These are phyloP conservation scores for Zosterops lateralis DNA, from an alignment of 2,113 vertebrate genomes.

Conservation along the genomic window DNA sequence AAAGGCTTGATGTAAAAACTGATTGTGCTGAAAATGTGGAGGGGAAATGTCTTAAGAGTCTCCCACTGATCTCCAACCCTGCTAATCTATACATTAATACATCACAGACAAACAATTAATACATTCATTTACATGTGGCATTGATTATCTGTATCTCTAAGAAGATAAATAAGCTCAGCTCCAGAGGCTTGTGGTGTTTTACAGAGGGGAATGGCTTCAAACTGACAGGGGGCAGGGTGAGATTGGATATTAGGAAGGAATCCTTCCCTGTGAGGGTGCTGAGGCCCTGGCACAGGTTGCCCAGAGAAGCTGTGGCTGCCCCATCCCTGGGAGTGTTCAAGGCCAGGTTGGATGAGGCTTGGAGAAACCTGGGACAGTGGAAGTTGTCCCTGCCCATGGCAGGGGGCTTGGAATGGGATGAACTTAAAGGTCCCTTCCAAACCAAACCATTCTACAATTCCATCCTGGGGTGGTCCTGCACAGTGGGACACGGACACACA, in stretches of 20 bases:
- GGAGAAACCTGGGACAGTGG: accelerated
- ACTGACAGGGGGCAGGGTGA: background rate
- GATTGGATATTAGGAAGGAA: background rate
- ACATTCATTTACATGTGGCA: background rate
- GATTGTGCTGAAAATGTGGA: background rate
- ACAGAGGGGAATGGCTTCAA: background rate
- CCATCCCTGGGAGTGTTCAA: too few relatives aligned
- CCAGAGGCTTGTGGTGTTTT: background rate
- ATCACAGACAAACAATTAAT: background rate
- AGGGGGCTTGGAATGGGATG: background rate
- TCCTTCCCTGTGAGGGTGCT: accelerated
- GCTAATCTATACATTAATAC: background rate
- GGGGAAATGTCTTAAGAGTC: background rate
- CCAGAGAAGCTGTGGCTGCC: background rate
- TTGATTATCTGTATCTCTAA: background rate
- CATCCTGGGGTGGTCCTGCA: accelerated
- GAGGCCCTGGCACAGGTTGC: background rate
- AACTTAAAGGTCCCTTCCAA: background rate
- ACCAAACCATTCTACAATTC: background rate
- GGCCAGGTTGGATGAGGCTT: background rate
- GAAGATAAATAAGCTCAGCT: background rate
- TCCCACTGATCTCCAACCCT: background rate
- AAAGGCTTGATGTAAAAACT: background rate
- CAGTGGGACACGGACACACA: accelerated
- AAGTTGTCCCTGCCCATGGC: background rate